A percentile compares a stretch with the other conserved stretches of the same genome.
These are phyloP conservation scores for Lagothrix lagotricha DNA, from an alignment of 2,797 vertebrate species.

Conservation along the genomic window DNA sequence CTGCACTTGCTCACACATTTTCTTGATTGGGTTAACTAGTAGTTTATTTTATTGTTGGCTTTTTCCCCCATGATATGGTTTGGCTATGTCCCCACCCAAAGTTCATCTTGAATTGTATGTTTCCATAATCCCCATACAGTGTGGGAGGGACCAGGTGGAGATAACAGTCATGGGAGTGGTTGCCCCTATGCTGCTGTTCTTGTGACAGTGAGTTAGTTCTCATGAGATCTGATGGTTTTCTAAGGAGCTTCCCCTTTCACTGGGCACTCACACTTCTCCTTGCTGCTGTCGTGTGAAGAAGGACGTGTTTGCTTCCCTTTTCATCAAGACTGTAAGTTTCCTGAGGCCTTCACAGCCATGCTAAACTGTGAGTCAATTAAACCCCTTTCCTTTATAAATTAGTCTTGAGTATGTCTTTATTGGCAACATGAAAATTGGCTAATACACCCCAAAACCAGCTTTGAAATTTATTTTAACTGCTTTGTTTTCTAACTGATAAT, in stretches of 20 bases:
- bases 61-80: background rate
- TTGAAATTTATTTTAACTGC: conserved; percentile 49
- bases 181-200: background rate
- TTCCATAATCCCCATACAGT: background rate
- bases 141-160: background rate
- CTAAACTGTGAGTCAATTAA: background rate
- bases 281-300: background rate
- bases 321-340: background rate
- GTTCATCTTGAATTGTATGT: background rate
- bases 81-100: background rate
- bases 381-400: background rate
- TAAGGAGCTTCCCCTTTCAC: background rate
- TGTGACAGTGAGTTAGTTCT: background rate
- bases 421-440: background rate
- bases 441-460: background rate
- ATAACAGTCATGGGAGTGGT: background rate
- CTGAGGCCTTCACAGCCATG: background rate
- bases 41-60: background rate
- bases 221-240: background rate
- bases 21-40: background rate
- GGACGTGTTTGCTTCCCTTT: background rate
- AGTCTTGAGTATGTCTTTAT: background rate
- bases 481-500: conserved; percentile 54
- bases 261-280: background rate
- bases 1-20: background rate